These are phyloP conservation scores for Hoplodrina blanda DNA, from an alignment of 2,888 invertebrate species.

Conservation along the genomic window DNA sequence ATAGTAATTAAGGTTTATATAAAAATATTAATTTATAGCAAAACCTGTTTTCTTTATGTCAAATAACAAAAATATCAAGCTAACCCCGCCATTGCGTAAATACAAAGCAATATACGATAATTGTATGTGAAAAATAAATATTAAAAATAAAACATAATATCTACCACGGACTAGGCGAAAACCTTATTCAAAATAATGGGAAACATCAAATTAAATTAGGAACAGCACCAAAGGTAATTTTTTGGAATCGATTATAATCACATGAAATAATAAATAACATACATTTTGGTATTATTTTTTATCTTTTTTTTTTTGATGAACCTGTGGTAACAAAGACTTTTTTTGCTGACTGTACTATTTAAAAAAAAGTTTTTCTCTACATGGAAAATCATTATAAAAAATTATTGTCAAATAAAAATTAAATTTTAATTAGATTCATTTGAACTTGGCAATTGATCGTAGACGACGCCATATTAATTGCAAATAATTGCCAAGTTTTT, in stretches of 20 bases:
- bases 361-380: not conserved
- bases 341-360: not conserved
- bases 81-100: conserved; percentile 54
- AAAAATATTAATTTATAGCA: conserved; percentile 3
- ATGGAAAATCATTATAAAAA: not conserved
- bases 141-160: conserved; percentile 51
- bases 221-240: conserved; percentile 70
- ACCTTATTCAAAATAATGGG: conserved; percentile 50
- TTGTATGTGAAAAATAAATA: conserved; percentile 53
- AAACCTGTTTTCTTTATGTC: not conserved
- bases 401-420: not conserved
- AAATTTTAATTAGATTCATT: not conserved
- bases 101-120: conserved; percentile 65
- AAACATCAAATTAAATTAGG: conserved; percentile 63
- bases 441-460: not conserved
- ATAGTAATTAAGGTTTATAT: too few relatives aligned
- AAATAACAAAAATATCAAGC: conserved; percentile 18
- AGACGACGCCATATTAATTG: not conserved
- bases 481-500: not conserved
- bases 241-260: conserved; percentile 70
- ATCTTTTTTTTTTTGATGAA: conserved; percentile 9
- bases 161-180: conserved; percentile 63
- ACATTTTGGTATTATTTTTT: conserved; percentile 56
- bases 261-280: conserved; percentile 52
- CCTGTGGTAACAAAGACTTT: not conserved